Base-by-base conservation (phyloP, 2,888 invertebrate species). In the Pristionchus japonicus region DNA sequence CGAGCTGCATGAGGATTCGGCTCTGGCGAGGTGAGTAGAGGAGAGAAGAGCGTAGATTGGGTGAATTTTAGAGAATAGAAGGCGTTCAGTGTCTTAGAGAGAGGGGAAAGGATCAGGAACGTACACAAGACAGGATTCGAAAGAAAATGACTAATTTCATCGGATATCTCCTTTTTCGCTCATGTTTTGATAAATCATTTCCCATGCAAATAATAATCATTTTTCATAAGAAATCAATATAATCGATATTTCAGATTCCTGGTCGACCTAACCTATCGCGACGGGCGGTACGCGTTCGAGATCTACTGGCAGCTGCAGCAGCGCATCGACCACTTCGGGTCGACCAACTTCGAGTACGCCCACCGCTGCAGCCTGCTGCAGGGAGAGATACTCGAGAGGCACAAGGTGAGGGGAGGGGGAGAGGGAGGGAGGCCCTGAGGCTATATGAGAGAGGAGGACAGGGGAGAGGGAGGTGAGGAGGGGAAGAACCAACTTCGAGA, bases 221-320 rank as follows among this genome's bases (percentile, higher is more conserved):
- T n/a, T n/a, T n/a, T n/a, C n/a, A n/a, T n/a, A n/a, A n/a, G n/a
- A n/a, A n/a, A n/a, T n/a, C n/a, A n/a, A n/a, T n/a, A n/a, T n/a
- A n/a, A n/a, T n/a, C n/a, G n/a, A n/a, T n/a, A n/a, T 9, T 47
- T 43, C 27, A 86, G 86, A 91, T 96, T 98, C 93, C 95, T 98
- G 84, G 95, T 98, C 34, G 97, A 97, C 90, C 96, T 97, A 89
- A 96, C 98, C 0, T 95, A 98, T 89, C 96, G 96, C 49, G 97
- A 97, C 27, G 97, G 98, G 0, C 96, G 98, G 87, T 97, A 99
- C 87, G 98, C 98, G 1, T 99, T 99, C 95, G 96, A 97, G 93
- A 96, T 99, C 92, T 99, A 98, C 95, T 99, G 99, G 99, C 94
- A 95, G 90, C 91, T 96, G 52, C 95, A 95, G 92, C 95, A 95